Conservation (phyloP, 2,113 vertebrate genomes). For the Gorsachius goisagi region DNA sequence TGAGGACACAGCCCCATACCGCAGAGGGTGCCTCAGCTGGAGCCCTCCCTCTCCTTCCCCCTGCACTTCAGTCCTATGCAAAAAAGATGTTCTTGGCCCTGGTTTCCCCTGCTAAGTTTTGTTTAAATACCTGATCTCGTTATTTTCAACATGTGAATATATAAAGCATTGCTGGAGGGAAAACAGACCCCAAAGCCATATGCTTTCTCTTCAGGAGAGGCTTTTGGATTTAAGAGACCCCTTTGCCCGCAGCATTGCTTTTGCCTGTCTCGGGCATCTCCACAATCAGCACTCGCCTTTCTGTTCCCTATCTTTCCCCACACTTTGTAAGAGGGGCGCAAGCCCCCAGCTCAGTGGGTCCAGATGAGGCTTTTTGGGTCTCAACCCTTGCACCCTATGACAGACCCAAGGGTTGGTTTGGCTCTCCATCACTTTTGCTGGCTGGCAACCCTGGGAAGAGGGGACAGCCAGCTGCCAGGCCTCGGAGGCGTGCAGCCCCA, state of each 20-base stretch:
- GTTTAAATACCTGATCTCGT: not conserved
- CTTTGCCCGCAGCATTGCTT: not conserved
- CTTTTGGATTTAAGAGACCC: not conserved
- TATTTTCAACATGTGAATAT: not conserved
- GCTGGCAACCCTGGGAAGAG: not conserved
- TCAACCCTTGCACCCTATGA: not conserved
- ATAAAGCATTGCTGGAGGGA: not conserved
- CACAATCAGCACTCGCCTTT: not conserved
- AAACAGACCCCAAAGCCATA: not conserved
- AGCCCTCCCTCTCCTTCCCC: not conserved
- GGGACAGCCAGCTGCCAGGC: constrained; percentile 1
- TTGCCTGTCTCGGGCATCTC: not conserved
- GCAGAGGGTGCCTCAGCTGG: not conserved
- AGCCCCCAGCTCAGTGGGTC: not conserved
- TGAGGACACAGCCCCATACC: not conserved
- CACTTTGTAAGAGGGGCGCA: not conserved
- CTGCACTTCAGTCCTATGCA: not conserved
- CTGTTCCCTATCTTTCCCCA: not conserved
- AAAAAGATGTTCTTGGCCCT: not conserved
- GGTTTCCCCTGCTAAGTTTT: not conserved
- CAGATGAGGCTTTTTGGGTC: not conserved
- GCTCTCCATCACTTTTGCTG: not conserved
- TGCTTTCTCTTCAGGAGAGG: not conserved
- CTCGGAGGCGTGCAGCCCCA: not conserved
- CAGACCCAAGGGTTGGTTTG: not conserved